These are phyloP conservation scores for Semnornis frantzii DNA, from an alignment of 2,113 vertebrate genomes.

Conservation along the genomic window DNA sequence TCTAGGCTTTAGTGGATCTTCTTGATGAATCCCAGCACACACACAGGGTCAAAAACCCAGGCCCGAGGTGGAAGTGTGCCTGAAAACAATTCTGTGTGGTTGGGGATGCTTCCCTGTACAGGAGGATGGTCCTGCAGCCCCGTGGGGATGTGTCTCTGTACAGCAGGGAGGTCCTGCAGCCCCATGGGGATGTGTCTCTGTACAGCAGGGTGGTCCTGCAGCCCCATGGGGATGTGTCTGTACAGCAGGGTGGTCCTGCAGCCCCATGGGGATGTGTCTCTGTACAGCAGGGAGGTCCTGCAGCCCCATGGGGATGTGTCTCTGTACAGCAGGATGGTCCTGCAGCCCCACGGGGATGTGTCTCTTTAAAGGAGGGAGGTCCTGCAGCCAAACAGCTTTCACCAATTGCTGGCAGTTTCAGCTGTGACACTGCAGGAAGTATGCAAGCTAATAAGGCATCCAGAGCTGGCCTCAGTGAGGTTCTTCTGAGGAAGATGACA, in stretches of 20 bases:
- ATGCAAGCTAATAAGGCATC: neutral
- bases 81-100: neutral
- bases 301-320: no score
- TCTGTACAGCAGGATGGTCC: no score
- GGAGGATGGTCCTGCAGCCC: no score
- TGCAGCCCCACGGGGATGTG: neutral
- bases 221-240: no score
- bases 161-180: no score
- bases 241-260: no score
- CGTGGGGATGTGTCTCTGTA: no score
- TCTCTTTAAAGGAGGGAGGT: neutral
- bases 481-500: conserved; percentile 12
- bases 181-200: no score
- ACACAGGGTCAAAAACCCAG: fast-evolving
- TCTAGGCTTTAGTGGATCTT: neutral
- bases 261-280: no score
- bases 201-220: no score
- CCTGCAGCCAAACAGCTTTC: conserved; percentile 12
- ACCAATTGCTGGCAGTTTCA: conserved; percentile 33
- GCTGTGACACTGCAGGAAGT: conserved; percentile 36
- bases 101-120: neutral
- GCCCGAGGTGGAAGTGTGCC: fast-evolving
- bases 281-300: no score
- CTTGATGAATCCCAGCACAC: neutral
- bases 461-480: neutral